Evolutionary conservation across 2,888 invertebrate genomes (phyloP).

Genomic region (Eristalinus aeneus): DNA sequence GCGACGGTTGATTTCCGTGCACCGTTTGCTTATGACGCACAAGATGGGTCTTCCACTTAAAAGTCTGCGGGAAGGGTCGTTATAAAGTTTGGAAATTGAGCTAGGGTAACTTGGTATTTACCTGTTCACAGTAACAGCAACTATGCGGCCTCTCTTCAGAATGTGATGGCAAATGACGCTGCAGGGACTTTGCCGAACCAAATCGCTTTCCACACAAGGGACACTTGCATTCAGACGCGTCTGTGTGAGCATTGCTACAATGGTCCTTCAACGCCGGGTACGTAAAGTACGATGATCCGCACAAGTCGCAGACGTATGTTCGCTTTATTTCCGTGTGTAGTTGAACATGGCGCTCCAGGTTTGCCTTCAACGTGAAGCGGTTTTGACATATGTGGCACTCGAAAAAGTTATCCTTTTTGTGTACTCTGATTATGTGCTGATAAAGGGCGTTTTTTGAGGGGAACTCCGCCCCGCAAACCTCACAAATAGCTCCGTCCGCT

Average conservation of each 20-base stretch:
- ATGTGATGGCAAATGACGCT: conserved; percentile 80
- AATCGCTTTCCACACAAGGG: conserved; percentile 80
- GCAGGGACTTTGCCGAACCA: conserved; percentile 78
- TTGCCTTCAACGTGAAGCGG: conserved; percentile 80
- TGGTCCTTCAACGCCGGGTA: conserved; percentile 80
- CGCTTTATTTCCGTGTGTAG: conserved; percentile 80
- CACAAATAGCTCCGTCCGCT: conserved; percentile 80
- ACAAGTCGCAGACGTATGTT: conserved; percentile 80
- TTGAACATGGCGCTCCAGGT: conserved; percentile 80
- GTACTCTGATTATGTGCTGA: conserved; percentile 80
- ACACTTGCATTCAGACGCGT: conserved; percentile 79
- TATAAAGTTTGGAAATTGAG: neutral
- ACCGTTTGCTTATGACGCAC: conserved; percentile 80
- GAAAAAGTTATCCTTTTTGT: conserved; percentile 80
- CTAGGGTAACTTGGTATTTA: conserved; percentile 60
- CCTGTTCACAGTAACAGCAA: conserved; percentile 80
- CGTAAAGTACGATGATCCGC: conserved; percentile 80
- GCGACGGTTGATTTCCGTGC: conserved; percentile 79
- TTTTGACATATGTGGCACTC: conserved; percentile 81
- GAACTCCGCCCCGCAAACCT: conserved; percentile 80
- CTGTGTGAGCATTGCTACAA: conserved; percentile 79
- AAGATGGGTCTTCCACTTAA: conserved; percentile 80
- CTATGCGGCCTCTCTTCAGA: conserved; percentile 80
- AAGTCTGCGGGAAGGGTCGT: conserved; percentile 74
- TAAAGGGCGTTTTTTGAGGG: conserved; percentile 79